These are phyloP conservation scores for Nysson spinosus DNA, from an alignment of 2,888 invertebrate species.

Conservation along the genomic window DNA sequence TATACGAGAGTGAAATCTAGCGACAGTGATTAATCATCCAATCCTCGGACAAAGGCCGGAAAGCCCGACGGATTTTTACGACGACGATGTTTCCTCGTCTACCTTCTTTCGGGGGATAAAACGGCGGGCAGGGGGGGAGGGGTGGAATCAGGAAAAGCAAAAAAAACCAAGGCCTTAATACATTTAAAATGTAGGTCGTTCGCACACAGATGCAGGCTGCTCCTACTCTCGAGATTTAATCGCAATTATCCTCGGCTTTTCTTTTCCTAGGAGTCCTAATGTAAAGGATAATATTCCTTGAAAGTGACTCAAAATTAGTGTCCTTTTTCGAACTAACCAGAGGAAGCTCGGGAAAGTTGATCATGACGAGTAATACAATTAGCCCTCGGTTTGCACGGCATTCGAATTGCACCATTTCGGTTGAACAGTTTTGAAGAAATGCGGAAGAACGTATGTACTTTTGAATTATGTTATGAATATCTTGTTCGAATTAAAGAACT, in stretches of 20 bases:
- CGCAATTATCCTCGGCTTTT: background rate
- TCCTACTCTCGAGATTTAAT: background rate
- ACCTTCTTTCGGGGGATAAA: slow-evolving; percentile 17
- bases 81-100: slow-evolving; percentile 31
- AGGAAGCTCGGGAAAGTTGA: too few relatives aligned
- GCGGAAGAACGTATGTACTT: too few relatives aligned
- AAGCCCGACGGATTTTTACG: slow-evolving; percentile 48
- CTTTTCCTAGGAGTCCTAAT: background rate
- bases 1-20: slow-evolving; percentile 15
- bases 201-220: background rate
- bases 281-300: too few relatives aligned
- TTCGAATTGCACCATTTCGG: too few relatives aligned
- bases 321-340: too few relatives aligned
- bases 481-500: too few relatives aligned
- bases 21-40: slow-evolving; percentile 53
- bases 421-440: too few relatives aligned
- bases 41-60: slow-evolving; percentile 50
- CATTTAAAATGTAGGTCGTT: slow-evolving; percentile 24
- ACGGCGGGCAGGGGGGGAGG: background rate
- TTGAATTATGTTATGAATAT: too few relatives aligned
- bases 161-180: slow-evolving; percentile 28
- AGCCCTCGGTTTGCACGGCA: too few relatives aligned
- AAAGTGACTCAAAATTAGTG: too few relatives aligned
- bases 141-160: slow-evolving; percentile 5
- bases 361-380: too few relatives aligned